Percentiles rank a stretch among this genome's conserved stretches.
Conservation (phyloP, 1,140 invertebrate species). For the Lordiphosa collinella region DNA sequence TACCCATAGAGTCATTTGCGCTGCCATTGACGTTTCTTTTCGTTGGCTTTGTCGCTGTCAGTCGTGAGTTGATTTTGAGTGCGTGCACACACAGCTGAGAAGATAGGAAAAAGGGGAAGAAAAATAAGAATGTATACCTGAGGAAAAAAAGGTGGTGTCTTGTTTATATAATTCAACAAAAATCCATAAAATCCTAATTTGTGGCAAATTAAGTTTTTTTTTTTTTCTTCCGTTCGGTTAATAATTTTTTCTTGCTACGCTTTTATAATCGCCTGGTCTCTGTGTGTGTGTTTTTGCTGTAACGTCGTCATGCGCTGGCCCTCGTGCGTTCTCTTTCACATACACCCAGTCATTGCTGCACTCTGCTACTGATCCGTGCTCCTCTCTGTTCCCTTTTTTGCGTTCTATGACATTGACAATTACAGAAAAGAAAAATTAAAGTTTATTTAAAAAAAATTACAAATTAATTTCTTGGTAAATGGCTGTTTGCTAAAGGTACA, state of each 20-base stretch:
- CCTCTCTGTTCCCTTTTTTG: conserved; percentile 4
- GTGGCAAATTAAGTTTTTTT: conserved; percentile 34
- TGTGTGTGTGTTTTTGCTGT: conserved; percentile 29
- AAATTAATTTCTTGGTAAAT: neutral
- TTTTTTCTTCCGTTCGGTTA: conserved; percentile 47
- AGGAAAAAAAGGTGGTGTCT: conserved; percentile 35
- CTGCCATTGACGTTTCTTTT: conserved; percentile 20
- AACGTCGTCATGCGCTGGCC: conserved; percentile 67
- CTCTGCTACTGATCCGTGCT: neutral
- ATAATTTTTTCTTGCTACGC: conserved; percentile 31
- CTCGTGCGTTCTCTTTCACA: conserved; percentile 65
- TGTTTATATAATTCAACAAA: conserved; percentile 51
- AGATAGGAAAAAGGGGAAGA: conserved; percentile 4
- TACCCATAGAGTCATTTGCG: too few relatives aligned
- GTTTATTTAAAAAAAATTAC: neutral
- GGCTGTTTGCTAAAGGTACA: neutral
- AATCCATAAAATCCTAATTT: conserved; percentile 35
- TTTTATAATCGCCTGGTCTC: conserved; percentile 19
- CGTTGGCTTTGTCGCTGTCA: conserved; percentile 28
- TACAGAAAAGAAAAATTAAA: neutral
- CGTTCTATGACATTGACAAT: neutral
- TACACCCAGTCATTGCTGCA: conserved; percentile 5
- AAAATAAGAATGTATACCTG: conserved; percentile 28
- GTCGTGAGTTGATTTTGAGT: conserved; percentile 65
- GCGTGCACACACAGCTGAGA: conserved; percentile 59